phyloP scores from a whole-genome alignment of 2,113 vertebrate species.

The Desmodus rotundus region DNA sequence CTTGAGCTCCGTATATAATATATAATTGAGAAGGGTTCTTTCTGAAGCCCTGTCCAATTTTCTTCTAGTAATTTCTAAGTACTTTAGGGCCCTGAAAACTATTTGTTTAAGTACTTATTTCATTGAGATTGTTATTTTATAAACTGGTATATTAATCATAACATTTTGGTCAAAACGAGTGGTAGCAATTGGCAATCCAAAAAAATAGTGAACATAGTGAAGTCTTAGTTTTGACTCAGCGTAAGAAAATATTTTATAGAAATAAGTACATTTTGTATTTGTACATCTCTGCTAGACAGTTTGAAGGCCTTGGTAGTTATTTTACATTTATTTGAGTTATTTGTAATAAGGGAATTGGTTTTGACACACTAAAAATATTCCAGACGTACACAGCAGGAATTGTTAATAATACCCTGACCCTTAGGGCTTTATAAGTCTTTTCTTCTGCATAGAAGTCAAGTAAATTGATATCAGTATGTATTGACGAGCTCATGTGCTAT shows the following conservation, averaged over 20 bases:
- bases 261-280: not conserved
- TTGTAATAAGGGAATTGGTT: not conserved
- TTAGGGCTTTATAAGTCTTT: not conserved
- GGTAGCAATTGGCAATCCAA: not conserved
- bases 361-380: constrained; percentile 3
- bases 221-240: constrained; percentile 25
- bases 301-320: not conserved
- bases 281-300: not conserved
- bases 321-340: constrained; percentile 41
- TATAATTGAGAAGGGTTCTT: not conserved
- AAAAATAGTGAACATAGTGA: not conserved
- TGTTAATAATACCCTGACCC: not conserved
- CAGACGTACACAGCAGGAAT: not conserved
- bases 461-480: not conserved
- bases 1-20: not conserved
- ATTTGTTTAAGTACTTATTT: not conserved
- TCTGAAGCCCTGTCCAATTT: constrained; percentile 14
- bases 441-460: not conserved
- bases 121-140: not conserved
- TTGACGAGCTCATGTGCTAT: not conserved
- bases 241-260: constrained; percentile 13
- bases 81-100: not conserved
- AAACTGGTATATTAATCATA: not conserved
- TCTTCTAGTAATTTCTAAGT: constrained; percentile 31
- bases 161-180: constrained; percentile 18